These are phyloP conservation scores for Perodicticus potto DNA, from an alignment of 2,797 vertebrate genomes.

Conservation along the genomic window DNA sequence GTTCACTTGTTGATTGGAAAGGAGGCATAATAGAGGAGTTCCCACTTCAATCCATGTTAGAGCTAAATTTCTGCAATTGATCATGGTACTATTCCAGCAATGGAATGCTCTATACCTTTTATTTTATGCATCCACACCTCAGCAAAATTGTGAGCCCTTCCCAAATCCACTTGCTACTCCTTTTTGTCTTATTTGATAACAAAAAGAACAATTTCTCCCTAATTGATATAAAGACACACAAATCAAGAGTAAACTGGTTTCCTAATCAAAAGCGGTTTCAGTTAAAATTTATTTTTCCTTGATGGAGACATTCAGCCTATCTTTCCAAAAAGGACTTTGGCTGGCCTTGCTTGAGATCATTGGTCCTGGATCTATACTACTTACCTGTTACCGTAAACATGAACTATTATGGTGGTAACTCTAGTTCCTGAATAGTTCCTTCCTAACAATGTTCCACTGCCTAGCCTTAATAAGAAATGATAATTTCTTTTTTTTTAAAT, in stretches of 20 bases:
- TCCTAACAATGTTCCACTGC: not conserved
- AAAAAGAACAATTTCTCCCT: constrained; percentile 7
- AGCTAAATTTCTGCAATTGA: not conserved
- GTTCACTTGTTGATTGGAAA: constrained; percentile 4
- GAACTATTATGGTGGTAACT: not conserved
- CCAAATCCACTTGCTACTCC: not conserved
- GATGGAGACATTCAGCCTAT: not conserved
- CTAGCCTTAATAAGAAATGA: not conserved
- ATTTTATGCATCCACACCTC: not conserved
- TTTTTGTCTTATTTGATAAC: constrained; percentile 38
- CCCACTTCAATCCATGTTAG: not conserved
- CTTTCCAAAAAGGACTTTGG: not conserved
- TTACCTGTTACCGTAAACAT: not conserved
- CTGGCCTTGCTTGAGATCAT: not conserved
- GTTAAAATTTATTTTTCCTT: constrained; percentile 1
- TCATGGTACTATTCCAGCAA: not conserved
- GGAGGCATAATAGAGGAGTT: not conserved
- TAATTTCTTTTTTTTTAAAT: not conserved
- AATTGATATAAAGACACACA: not conserved
- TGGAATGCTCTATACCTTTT: not conserved
- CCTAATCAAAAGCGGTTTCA: not conserved
- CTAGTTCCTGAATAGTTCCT: not conserved
- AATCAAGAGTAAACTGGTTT: not conserved
- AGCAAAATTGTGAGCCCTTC: not conserved
- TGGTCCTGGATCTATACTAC: not conserved